Percentiles rank a stretch among this genome's conserved stretches.
These are phyloP conservation scores for Pantala flavescens DNA, from an alignment of 1,140 invertebrate species.

Conservation along the genomic window DNA sequence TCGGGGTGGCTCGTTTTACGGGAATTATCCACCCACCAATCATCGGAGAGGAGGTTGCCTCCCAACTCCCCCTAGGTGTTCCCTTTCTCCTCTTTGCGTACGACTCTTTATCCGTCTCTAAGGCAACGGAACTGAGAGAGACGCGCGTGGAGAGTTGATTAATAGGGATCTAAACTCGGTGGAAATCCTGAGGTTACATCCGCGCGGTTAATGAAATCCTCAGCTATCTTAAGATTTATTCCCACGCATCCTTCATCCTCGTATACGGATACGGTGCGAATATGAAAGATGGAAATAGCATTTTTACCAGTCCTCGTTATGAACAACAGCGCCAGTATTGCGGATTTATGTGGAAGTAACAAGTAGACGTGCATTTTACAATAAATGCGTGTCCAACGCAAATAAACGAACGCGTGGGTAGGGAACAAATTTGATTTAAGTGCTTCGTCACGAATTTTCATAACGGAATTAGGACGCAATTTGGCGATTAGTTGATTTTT, in stretches of 20 bases:
- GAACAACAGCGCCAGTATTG: too few species aligned
- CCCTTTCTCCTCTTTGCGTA: background rate
- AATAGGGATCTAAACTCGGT: background rate
- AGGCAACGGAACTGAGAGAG: background rate
- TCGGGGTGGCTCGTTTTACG: background rate
- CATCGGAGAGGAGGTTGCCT: background rate
- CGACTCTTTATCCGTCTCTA: background rate
- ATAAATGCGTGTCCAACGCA: too few species aligned
- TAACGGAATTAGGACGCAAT: too few species aligned
- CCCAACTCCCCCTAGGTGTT: background rate
- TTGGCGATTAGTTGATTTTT: too few species aligned
- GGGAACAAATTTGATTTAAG: too few species aligned
- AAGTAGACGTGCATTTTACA: too few species aligned
- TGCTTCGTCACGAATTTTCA: too few species aligned
- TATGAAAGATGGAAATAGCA: background rate
- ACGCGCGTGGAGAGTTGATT: background rate
- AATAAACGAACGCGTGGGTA: too few species aligned
- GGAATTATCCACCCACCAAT: background rate
- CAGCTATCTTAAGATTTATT: background rate
- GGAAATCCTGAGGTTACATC: background rate
- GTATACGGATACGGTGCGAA: background rate
- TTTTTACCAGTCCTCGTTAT: too few species aligned
- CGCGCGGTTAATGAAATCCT: slow-evolving; percentile 8
- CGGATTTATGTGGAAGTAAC: too few species aligned
- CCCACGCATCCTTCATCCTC: background rate